Conservation (phyloP, 1,140 invertebrate genomes). For the Euura lappo region DNA sequence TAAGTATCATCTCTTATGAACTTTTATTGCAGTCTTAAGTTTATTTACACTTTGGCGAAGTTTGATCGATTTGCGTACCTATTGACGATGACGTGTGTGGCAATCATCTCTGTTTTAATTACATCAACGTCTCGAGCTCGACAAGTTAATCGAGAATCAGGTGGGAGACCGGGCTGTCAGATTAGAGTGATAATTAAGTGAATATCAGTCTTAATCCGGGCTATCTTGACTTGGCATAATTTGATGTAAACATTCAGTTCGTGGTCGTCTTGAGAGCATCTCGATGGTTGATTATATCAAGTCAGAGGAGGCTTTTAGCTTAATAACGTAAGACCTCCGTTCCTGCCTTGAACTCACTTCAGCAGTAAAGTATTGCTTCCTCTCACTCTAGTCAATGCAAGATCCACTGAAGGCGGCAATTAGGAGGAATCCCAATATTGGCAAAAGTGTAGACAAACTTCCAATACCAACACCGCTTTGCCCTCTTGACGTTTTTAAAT, state of each 20-base stretch:
- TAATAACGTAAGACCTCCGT: slow-evolving; percentile 33
- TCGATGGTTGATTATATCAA: not conserved
- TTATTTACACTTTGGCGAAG: no score
- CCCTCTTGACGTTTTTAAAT: slow-evolving; percentile 3
- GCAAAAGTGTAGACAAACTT: slow-evolving; percentile 19
- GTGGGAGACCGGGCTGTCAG: not conserved
- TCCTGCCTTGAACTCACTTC: not conserved
- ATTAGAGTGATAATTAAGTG: not conserved
- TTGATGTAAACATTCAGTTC: slow-evolving; percentile 8
- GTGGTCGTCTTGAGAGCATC: not conserved
- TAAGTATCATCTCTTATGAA: no score
- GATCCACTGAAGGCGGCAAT: slow-evolving; percentile 29
- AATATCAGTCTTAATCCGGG: not conserved
- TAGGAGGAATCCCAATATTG: slow-evolving; percentile 35
- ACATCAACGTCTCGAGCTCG: no score
- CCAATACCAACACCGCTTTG: not conserved
- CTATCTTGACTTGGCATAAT: slow-evolving; percentile 1
- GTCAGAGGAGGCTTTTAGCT: slow-evolving; percentile 34
- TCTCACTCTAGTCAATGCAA: not conserved
- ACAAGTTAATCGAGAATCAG: not conserved
- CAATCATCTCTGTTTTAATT: no score
- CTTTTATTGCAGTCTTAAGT: no score
- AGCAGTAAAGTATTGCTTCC: not conserved
- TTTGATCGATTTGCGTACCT: no score
- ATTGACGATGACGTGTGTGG: no score